Conservation (phyloP, 2,113 vertebrate species). For the Athene cunicularia region DNA sequence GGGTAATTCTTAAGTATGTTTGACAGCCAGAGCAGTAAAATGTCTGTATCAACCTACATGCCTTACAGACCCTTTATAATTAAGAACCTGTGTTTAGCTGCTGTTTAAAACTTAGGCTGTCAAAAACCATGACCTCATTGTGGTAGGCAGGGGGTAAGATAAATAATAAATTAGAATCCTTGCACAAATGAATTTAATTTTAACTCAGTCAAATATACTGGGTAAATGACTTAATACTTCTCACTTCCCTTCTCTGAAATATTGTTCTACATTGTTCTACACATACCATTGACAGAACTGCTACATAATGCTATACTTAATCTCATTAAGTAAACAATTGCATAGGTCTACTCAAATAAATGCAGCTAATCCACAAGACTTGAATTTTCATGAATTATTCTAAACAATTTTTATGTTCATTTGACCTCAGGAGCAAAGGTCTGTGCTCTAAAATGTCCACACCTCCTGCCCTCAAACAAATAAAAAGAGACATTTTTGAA, state of each 20-base stretch:
- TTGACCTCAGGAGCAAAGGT: not conserved
- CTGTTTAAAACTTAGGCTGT: not conserved
- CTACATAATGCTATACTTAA: not conserved
- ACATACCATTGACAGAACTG: not conserved
- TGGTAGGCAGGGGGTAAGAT: not conserved
- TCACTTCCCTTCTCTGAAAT: not conserved
- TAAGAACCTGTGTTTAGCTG: not conserved
- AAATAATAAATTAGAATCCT: not conserved
- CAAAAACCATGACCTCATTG: not conserved
- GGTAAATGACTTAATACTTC: not conserved
- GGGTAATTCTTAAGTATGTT: not conserved
- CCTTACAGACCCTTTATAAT: not conserved
- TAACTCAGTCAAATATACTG: not conserved
- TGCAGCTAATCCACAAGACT: not conserved
- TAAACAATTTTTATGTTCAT: not conserved
- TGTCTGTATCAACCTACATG: not conserved
- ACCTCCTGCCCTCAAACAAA: not conserved
- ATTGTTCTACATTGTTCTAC: not conserved
- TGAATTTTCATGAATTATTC: not conserved
- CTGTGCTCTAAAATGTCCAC: not conserved
- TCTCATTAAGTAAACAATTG: not conserved
- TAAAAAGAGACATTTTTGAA: not conserved
- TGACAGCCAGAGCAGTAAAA: not conserved
- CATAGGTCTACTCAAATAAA: not conserved
- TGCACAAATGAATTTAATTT: not conserved